Evolutionary conservation across 2,888 invertebrate genomes (phyloP), one percentile per base, ranked within the genome.

Genomic region (Drepanosiphum platanoidis): DNA sequence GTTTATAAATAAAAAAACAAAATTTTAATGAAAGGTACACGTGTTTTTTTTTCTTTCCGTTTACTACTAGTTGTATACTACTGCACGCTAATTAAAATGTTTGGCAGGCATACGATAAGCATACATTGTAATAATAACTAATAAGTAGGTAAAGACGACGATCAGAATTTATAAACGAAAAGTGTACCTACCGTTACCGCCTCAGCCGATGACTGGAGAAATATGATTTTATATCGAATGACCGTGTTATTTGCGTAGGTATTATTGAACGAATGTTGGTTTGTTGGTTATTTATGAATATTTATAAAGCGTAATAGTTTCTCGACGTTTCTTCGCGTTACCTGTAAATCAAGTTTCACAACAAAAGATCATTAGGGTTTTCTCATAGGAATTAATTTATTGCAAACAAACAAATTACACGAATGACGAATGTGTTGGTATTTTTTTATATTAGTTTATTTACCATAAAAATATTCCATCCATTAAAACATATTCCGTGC

Each of bases 401-500:
- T 39, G 9, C 4, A 39, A 39, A 39, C 9, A 39, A 39, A 39
- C 9, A 39, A 39, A 39, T 39, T 52, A 18, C 5, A 52, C 22
- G 5, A 27, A 64, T 30, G 13, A 64, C 27, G 30, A 64, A 27
- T 34, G 2, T 34, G 9, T 30, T 30, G 15, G 8, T 15, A 30
- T 42, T 72, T 72, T 46, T 72, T 32, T 32, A 42, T 70, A 70
- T 80, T 80, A 70, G 70, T 80, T 70, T 80, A 80, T 80, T 80
- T 52, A 68, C 8, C 68, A 34, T 68, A 68, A 68, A 34, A 32
- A 68, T 70, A 78, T 78, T 66, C 11, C 42, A 72, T 72, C 72
- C 58, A 82, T 72, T 64, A 82, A n/a, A 72, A 61, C 82, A 82
- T 82, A 81, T 36, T 58, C 11, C 42, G 72, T 82, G 82, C 82